These are phyloP conservation scores for Saccostrea glomerata DNA, from an alignment of 1,140 invertebrate genomes.

Conservation along the genomic window DNA sequence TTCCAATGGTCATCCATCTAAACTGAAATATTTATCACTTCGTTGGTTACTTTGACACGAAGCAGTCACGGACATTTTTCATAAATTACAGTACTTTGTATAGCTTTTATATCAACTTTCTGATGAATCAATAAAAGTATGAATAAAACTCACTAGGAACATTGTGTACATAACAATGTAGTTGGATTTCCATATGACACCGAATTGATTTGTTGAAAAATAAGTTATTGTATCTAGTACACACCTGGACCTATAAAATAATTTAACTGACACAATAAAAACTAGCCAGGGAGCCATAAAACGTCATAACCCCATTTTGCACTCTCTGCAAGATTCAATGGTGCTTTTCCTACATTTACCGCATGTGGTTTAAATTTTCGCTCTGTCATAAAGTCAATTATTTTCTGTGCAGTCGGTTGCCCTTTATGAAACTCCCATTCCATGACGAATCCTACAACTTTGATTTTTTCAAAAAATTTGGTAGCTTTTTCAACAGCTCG, in stretches of 20 bases:
- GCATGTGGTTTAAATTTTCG: constrained; percentile 37
- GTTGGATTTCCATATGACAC: too few relatives aligned
- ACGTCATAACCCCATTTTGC: constrained; percentile 33
- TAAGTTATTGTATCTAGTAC: too few relatives aligned
- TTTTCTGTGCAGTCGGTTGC: constrained; percentile 8
- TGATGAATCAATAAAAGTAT: too few relatives aligned
- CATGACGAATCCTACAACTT: constrained; percentile 49
- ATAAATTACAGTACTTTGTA: too few relatives aligned
- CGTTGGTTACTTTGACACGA: too few relatives aligned
- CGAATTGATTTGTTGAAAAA: too few relatives aligned
- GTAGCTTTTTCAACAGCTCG: constrained; percentile 43
- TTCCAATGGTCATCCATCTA: too few relatives aligned
- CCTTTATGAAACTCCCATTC: constrained; percentile 56
- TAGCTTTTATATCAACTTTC: too few relatives aligned
- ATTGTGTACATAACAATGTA: too few relatives aligned
- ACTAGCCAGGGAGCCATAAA: neutral
- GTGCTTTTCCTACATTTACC: neutral
- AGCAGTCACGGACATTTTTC: too few relatives aligned
- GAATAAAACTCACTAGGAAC: too few relatives aligned
- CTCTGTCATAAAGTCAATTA: constrained; percentile 49
- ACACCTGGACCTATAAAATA: neutral
- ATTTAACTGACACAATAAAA: neutral
- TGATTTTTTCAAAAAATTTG: constrained; percentile 50
- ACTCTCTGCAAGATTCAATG: constrained; percentile 24
- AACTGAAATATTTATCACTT: too few relatives aligned